These are phyloP conservation scores for Dryocosmus kuriphilus DNA, from an alignment of 2,888 invertebrate species.

Conservation along the genomic window DNA sequence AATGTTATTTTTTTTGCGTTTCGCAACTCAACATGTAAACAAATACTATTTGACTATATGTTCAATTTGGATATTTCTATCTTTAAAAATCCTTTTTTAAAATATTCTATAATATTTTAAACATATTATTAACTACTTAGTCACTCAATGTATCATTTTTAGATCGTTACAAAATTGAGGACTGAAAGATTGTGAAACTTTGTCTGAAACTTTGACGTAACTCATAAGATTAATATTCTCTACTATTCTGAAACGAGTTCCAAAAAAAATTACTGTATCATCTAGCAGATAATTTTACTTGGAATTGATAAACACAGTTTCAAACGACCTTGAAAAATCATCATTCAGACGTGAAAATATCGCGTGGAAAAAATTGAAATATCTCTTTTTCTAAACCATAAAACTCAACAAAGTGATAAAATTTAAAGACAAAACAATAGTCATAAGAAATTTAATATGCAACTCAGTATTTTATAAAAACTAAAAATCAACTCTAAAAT, in stretches of 20 bases:
- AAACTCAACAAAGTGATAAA: neutral
- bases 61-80: no score
- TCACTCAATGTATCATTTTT: neutral
- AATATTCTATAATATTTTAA: no score
- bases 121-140: neutral
- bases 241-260: neutral
- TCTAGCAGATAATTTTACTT: neutral
- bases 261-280: no score
- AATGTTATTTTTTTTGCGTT: neutral
- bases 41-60: no score
- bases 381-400: neutral
- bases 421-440: neutral
- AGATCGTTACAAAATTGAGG: neutral
- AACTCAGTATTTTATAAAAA: neutral
- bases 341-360: conserved; percentile 18
- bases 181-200: neutral
- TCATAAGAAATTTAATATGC: neutral
- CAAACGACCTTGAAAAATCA: neutral
- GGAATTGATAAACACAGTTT: neutral
- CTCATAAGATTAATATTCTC: neutral
- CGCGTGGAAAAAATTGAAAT: conserved; percentile 4
- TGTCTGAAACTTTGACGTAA: neutral
- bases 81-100: no score
- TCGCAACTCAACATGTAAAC: no score
- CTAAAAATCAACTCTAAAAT: neutral